Evolutionary conservation across 2,113 vertebrate species (phyloP), one percentile per base, ranked within the genome.

Genomic region (Drymodes brunneopygia): DNA sequence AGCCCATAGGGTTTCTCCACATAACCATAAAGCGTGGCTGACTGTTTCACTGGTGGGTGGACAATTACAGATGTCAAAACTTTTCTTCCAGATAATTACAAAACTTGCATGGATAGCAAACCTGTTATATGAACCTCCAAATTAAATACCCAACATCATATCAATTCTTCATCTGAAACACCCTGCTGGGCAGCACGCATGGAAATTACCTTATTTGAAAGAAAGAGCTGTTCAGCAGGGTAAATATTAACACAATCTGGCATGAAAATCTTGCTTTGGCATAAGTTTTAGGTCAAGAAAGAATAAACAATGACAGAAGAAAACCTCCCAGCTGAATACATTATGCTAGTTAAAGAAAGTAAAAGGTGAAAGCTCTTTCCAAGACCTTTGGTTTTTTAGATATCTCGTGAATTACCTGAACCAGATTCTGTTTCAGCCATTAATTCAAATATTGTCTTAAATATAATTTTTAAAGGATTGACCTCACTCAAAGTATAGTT

Each of bases 1-100:
- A 96, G 85, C 61, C 82, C 92, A 87, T 82, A 86, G 79, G 54
- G 51, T 96, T 97, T 88, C 72, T 93, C 84, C 54, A 96, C 64
- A 86, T 78, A 95, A 96, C 91, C 90, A 93, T 50, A 58, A 96
- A 86, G 60, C 47, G 18, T 44, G 51, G 86, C 94, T 93, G 86
- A 97, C 72, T 92, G 56, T 79, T 82, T 74, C 58, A 90, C 51
- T 44, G 62, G 62, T 81, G 86, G 95, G 57, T 74, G 87, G 92
- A 95, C 89, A 97, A 96, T 95, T 97, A 96, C 77, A 90, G n/a
- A 90, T 73, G 78, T 96, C 82, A 95, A 94, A 96, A 92, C 50
- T 42, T 93, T 88, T 78, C 79, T 97, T 96, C 72, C 85, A 95
- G 71, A 88, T 94, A 94, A 61, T 93, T 94, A 90, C 61, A 62